Conservation (phyloP, 35 echinoderm and acorn worm genomes). For the Apostichopus japonicus region DNA sequence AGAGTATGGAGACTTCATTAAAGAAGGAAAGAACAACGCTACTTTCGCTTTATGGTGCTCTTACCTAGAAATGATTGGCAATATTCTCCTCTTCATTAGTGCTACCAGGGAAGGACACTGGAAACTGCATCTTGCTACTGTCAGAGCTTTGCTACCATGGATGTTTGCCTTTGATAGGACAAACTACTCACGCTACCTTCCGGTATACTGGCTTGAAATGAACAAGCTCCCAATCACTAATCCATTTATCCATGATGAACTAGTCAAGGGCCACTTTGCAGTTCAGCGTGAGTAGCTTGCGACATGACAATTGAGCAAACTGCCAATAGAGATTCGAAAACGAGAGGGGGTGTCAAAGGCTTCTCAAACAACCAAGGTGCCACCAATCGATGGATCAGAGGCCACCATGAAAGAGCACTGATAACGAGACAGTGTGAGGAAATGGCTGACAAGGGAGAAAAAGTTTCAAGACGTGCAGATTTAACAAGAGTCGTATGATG, state of each 20-base stretch:
- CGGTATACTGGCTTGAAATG: conserved; percentile 62
- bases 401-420: conserved; percentile 60
- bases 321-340: conserved; percentile 51
- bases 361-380: conserved; percentile 73
- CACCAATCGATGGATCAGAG: conserved; percentile 56
- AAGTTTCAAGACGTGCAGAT: not conserved
- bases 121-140: conserved; percentile 58
- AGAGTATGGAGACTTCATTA: too few species aligned
- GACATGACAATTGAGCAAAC: conserved; percentile 52
- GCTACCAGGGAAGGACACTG: conserved; percentile 68
- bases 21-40: too few species aligned
- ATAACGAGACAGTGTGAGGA: conserved; percentile 62
- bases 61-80: conserved; percentile 59
- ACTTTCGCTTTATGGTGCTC: conserved; percentile 58
- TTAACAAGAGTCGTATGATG: not conserved
- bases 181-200: conserved; percentile 60
- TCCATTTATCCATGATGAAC: conserved; percentile 36
- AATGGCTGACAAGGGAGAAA: not conserved
- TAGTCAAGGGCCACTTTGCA: conserved; percentile 47
- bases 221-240: not conserved
- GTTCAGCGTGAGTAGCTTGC: conserved; percentile 1
- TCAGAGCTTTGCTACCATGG: conserved; percentile 54
- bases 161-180: conserved; percentile 63
- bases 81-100: conserved; percentile 51
- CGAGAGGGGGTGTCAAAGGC: conserved; percentile 39